These are phyloP conservation scores for Myotis yumanensis DNA, from an alignment of 2,113 vertebrate species.

Conservation along the genomic window DNA sequence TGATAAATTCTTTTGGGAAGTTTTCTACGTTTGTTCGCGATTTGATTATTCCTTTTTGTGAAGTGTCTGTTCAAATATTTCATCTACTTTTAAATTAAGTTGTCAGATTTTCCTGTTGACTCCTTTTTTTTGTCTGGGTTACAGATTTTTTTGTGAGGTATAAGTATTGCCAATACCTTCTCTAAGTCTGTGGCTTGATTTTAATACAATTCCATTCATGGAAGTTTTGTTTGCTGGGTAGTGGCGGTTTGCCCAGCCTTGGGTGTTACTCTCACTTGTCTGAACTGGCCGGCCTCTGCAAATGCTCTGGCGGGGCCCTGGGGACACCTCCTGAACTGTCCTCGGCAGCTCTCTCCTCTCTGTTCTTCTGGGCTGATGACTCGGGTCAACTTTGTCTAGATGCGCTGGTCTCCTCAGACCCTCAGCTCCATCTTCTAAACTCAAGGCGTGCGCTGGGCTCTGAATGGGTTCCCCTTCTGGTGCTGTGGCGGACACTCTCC, in stretches of 20 bases:
- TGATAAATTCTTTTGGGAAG: not conserved
- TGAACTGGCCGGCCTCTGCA: not conserved
- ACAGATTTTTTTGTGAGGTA: not conserved
- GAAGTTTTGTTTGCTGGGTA: not conserved
- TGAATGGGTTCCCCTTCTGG: not conserved
- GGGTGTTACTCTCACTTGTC: accelerated
- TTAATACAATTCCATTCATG: not conserved
- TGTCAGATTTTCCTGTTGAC: not conserved
- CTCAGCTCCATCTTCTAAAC: not conserved
- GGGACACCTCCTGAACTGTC: not conserved
- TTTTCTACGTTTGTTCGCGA: not conserved
- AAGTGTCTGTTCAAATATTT: not conserved
- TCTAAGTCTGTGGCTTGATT: not conserved
- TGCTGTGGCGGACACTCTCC: not conserved
- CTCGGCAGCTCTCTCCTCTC: not conserved
- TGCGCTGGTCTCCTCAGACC: not conserved
- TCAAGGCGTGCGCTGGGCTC: not conserved
- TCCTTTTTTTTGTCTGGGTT: not conserved
- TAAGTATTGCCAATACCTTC: not conserved
- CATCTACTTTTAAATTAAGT: not conserved
- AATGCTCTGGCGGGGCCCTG: not conserved
- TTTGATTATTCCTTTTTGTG: not conserved
- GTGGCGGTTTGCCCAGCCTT: accelerated
- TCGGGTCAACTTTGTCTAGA: too few relatives aligned
- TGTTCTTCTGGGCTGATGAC: not conserved